Evolutionary conservation across 2,113 vertebrate genomes (phyloP).

Genomic region (Vimba vimba): DNA sequence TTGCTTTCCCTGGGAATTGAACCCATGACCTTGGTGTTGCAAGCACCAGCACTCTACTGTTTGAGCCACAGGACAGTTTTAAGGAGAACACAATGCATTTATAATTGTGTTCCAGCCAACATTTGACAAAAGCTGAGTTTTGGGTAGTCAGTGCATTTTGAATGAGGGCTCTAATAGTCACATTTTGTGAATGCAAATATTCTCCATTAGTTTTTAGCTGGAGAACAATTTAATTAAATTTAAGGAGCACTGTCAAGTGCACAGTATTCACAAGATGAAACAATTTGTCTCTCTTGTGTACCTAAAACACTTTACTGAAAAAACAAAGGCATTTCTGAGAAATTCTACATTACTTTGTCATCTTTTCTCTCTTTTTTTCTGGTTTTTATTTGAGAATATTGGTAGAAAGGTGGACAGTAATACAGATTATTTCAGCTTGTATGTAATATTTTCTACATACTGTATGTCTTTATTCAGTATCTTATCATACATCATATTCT

Average conservation of each 20-base stretch:
- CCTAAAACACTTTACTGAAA: neutral
- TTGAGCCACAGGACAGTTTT: neutral
- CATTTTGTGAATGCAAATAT: slow-evolving; percentile 29
- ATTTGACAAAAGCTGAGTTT: slow-evolving; percentile 30
- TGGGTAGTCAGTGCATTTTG: neutral
- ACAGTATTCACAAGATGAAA: slow-evolving; percentile 11
- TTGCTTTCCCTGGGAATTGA: too few relatives aligned
- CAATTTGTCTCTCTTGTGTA: neutral
- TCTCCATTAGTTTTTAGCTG: slow-evolving; percentile 26
- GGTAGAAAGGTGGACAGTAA: neutral
- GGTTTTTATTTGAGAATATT: neutral
- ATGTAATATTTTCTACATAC: too few relatives aligned
- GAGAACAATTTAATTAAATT: slow-evolving; percentile 25
- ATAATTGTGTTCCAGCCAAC: slow-evolving; percentile 5
- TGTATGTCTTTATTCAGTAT: too few relatives aligned
- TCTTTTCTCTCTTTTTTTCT: neutral
- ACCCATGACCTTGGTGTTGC: too few relatives aligned
- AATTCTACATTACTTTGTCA: slow-evolving; percentile 1
- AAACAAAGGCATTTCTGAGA: neutral
- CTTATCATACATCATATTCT: neutral
- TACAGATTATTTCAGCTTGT: neutral
- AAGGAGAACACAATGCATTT: slow-evolving; percentile 9
- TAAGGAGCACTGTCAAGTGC: slow-evolving; percentile 20
- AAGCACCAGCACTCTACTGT: too few relatives aligned
- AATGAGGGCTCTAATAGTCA: neutral